A percentile compares a stretch with the other conserved stretches of the same genome.
These are phyloP conservation scores for Cololabis saira DNA, from an alignment of 2,113 vertebrate genomes.

Conservation along the genomic window DNA sequence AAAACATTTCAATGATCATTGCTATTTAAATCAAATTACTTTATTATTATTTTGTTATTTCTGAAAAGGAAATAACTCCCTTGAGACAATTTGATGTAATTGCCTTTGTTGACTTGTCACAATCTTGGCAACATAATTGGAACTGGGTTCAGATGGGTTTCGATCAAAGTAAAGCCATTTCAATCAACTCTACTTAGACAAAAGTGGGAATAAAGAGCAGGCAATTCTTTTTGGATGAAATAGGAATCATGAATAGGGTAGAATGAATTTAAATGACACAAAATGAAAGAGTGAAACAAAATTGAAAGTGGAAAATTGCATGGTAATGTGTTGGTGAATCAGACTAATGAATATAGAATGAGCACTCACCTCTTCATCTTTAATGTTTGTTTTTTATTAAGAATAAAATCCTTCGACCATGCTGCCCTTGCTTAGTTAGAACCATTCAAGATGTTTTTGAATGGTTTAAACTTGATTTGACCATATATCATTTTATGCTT, in stretches of 20 bases:
- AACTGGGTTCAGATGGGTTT: slow-evolving; percentile 40
- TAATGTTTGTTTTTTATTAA: neutral
- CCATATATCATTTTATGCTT: no score
- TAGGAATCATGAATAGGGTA: neutral
- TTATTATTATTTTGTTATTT: no score
- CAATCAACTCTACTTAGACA: slow-evolving; percentile 18
- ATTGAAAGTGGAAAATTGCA: neutral
- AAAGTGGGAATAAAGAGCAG: neutral
- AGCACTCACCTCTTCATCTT: neutral
- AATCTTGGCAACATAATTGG: slow-evolving; percentile 34
- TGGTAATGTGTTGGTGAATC: neutral
- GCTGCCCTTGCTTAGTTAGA: neutral
- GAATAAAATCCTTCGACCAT: neutral
- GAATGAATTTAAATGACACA: neutral
- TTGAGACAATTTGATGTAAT: slow-evolving; percentile 30
- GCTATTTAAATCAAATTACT: slow-evolving; percentile 43
- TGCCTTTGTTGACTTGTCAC: slow-evolving; percentile 64
- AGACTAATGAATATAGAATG: neutral
- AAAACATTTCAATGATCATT: slow-evolving; percentile 37
- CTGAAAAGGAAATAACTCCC: slow-evolving; percentile 33
- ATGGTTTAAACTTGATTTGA: neutral
- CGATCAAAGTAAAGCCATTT: slow-evolving; percentile 38
- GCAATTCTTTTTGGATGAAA: neutral
- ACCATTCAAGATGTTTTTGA: neutral
- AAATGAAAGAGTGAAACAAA: neutral